Evolutionary conservation across 2,113 vertebrate genomes (phyloP), one percentile per base, ranked within the genome.

Genomic region (Herpailurus yagouaroundi): DNA sequence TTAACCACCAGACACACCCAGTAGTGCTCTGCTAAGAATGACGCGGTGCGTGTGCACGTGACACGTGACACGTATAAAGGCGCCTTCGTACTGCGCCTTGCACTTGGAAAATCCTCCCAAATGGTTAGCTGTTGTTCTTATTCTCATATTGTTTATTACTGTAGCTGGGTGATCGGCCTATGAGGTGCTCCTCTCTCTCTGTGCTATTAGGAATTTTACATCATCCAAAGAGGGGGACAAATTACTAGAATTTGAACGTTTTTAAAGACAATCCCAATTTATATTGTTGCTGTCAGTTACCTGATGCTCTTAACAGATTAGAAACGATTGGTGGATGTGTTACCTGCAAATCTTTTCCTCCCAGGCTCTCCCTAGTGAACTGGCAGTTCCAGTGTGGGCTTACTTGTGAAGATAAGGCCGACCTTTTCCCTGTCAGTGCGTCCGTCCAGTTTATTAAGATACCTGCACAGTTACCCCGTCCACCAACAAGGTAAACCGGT

Each of bases 401-500:
- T 15, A 89, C 93, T 41, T 99, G 99, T 97, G 82, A 94, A 33
- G 98, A 99, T 74, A 98, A 96, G 45, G 11, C 93, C 4, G 94
- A 98, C 97, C 91, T 99, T 69, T 98, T 99, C 85, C 99, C 99
- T 23, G 69, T 99, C 96, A 99, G 99, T 4, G 99, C 98, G 3
- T 99, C 99, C 0, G 99, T 99, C 83, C 99, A 99, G 71, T 99
- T 99, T 94, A 99, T 98, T 91, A 97, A 99, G 91, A 98, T 99
- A 52, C 99, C 99, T 50, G 97, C 99, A 4, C 99, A 98, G 96
- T 94, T 98, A 14, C 98, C 98, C 27, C 68, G 73, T 74, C 99
- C 99, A 4, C 97, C 98, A 97, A 99, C 99, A 31, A 99, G 99
- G 99, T 99, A 97, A 80, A 69, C 15, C 36, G 0, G 23, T 5